A percentile compares a stretch with the other conserved stretches of the same genome.
phyloP scores from a whole-genome alignment of 2,113 vertebrate genomes.

The Actinemys pallida region DNA sequence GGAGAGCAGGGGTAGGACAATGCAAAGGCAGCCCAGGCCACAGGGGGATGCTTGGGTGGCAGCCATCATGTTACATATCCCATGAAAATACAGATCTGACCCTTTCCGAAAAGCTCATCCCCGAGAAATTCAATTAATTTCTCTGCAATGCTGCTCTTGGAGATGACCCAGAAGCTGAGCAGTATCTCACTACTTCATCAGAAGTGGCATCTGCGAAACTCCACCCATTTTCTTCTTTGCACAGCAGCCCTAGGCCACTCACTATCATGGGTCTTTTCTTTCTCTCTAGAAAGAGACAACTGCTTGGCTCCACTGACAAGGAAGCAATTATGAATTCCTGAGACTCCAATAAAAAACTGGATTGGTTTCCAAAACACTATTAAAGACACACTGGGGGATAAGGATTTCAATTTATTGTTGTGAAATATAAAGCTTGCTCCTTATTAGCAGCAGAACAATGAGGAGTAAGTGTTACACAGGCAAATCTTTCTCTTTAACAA shows the following conservation, averaged over 20 bases:
- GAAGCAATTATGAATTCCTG: constrained; percentile 53
- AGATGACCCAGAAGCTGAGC: neutral
- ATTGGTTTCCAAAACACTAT: constrained; percentile 38
- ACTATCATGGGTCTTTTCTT: constrained; percentile 22
- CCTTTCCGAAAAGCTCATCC: neutral
- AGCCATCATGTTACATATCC: neutral
- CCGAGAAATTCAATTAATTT: neutral
- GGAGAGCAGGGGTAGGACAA: neutral
- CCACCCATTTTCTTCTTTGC: neutral
- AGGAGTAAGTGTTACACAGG: constrained; percentile 9
- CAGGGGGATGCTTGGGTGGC: neutral
- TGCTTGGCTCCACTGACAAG: constrained; percentile 41
- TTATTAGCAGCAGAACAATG: constrained; percentile 5
- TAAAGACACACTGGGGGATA: constrained; percentile 14
- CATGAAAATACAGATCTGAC: neutral
- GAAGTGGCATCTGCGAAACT: neutral
- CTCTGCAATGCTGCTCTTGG: neutral
- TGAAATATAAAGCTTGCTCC: constrained; percentile 22
- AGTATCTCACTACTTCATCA: neutral
- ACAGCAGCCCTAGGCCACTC: neutral
- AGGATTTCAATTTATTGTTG: constrained; percentile 53
- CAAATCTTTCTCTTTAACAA: constrained; percentile 7
- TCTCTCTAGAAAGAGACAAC: constrained; percentile 31
- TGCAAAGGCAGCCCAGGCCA: neutral
- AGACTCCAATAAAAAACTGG: constrained; percentile 54